Evolutionary conservation across 2,113 vertebrate species (phyloP), one percentile per base, ranked within the genome.

Genomic region (Maccullochella peelii): DNA sequence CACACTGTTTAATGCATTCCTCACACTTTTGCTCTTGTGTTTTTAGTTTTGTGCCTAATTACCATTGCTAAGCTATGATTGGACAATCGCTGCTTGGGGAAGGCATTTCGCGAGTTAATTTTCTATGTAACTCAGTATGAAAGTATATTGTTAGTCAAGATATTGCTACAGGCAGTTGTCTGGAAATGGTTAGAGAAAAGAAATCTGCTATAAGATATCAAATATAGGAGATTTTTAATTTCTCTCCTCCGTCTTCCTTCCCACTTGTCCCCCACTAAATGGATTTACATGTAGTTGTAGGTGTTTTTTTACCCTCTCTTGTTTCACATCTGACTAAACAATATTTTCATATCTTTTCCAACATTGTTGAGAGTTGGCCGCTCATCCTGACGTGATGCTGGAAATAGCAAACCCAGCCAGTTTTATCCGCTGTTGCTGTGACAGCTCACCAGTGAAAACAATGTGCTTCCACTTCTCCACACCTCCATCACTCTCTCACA

Each of bases 361-460:
- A 49, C 57, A 0, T 57, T 42, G 58, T 30, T 66, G 11, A 40
- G 49, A 9, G 61, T 65, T 55, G 74, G 61, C 62, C 7, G 18
- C 68, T 77, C 33, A 77, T 20, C 23, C 65, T 71, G 77, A 80
- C 23, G 59, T 50, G 70, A 63, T 4, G 44, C 68, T 74, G 40
- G n/a, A 84, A 88, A 85, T 77, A 81, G 77, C 18, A 76, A 85
- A 86, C 77, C 58, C 59, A 63, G 36, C 9, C 69, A 38, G 38
- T 84, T 86, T 74, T 10, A 76, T 76, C 62, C 40, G 2, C 52
- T 71, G 66, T 82, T 73, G 71, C 83, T 25, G 72, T 72, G 78
- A 89, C 87, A 80, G 83, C 87, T 88, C 81, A 23, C 79, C 85
- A 74, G 30, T 74, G 4, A 84, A 79, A 79, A 85, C 80, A 73